Base-by-base conservation (phyloP, 2,113 vertebrate genomes). In the Nothoprocta pentlandii region DNA sequence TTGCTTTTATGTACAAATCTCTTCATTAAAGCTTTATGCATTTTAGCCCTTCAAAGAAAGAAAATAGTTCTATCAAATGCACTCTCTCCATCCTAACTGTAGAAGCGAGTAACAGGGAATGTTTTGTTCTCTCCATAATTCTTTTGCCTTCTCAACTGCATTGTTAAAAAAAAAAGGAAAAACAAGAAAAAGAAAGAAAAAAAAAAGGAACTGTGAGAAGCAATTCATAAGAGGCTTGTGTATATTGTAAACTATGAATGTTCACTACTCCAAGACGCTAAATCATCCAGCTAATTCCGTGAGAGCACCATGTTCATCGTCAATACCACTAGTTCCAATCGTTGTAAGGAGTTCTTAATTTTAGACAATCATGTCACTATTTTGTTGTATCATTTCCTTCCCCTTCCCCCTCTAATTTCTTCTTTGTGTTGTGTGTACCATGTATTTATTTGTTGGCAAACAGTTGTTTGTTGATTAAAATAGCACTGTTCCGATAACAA, bases 371-470 rank as follows among this genome's bases (percentile, higher is more conserved):
- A 99, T 98, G 97, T 98, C 97, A 96, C 96, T 97, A 42, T 98
- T 98, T 97, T 97, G 96, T 97, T 97, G 98, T 98, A 97, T 98
- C 97, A 83, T 95, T 94, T 92, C 81, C 91, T 92, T 92, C 41
- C 25, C 78, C 92, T 88, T 53, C 53, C 26, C 94, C 92, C 80
- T 64, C 82, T 93, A 95, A 97, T 96, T 97, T 98, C 92, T 97
- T 80, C 96, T 98, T 97, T 99, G 98, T 98, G 98, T 98, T 98
- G 97, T 85, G 98, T 98, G 98, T 99, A 98, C 98, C 98, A 97
- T 99, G 99, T 99, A 99, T 99, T 99, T 99, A 99, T 99, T 99
- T 99, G 98, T 98, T 98, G 98, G 98, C 98, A 99, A 99, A 99
- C 98, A 98, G 97, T 98, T 98, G 99, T 99, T 99, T 98, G 99